Percentiles rank a stretch among this genome's conserved stretches.
phyloP scores from a whole-genome alignment of 2,113 vertebrate species.

The Galeopterus variegatus region DNA sequence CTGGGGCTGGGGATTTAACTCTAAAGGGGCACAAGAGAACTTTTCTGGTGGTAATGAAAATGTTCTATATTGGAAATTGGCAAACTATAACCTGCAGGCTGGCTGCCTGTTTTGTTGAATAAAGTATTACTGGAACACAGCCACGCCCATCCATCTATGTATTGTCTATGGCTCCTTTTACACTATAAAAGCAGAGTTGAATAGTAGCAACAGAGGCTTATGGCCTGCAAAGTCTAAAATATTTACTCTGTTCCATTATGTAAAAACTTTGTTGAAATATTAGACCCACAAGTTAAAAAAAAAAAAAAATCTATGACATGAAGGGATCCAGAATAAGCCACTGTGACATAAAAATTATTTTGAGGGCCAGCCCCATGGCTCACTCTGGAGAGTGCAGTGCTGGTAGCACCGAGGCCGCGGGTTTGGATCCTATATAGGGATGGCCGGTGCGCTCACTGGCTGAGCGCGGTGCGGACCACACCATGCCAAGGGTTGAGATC shows the following conservation, averaged over 20 bases:
- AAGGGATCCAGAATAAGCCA: not conserved
- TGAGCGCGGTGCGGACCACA: too few species aligned
- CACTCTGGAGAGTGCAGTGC: too few species aligned
- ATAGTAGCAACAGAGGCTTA: not conserved
- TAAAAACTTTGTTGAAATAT: conserved; percentile 15
- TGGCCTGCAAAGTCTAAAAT: not conserved
- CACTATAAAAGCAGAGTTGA: not conserved
- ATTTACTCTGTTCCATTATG: not conserved
- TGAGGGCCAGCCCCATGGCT: not conserved
- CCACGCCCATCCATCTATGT: not conserved
- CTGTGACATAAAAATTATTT: not conserved
- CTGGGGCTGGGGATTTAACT: not conserved
- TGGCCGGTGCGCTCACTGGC: too few species aligned
- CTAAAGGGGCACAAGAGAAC: not conserved
- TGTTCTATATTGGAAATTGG: not conserved
- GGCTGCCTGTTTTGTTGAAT: not conserved
- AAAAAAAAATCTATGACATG: not conserved
- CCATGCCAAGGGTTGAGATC: too few species aligned
- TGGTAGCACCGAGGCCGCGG: too few species aligned
- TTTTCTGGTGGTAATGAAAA: not conserved
- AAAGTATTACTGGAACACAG: not conserved
- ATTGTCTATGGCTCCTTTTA: not conserved
- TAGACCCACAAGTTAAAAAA: not conserved
- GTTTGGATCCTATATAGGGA: too few species aligned
- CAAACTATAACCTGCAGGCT: not conserved